These are phyloP conservation scores for Peromyscus californicus DNA, from an alignment of 2,113 vertebrate species.

Conservation along the genomic window DNA sequence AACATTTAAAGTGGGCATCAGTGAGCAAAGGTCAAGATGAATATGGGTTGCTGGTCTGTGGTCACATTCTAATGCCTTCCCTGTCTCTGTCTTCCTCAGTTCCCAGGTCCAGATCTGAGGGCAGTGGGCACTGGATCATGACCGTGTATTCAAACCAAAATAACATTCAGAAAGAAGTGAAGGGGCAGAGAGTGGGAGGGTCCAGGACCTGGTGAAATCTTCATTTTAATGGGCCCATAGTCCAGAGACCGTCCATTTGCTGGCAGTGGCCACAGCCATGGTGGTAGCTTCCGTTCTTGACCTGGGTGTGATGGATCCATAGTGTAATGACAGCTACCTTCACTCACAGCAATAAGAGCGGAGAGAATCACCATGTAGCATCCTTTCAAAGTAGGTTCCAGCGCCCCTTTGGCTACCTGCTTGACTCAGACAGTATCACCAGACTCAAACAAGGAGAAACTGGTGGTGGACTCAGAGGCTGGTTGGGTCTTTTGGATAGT, in stretches of 20 bases:
- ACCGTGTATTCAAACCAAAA: not conserved
- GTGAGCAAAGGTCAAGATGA: not conserved
- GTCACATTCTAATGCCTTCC: not conserved
- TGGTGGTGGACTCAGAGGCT: not conserved
- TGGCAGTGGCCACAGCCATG: not conserved
- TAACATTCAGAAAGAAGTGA: not conserved
- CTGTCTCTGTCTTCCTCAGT: not conserved
- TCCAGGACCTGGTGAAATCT: not conserved
- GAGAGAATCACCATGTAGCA: not conserved
- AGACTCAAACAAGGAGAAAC: not conserved
- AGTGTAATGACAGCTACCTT: not conserved
- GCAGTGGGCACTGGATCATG: not conserved
- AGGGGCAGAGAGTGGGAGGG: not conserved
- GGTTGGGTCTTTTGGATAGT: not conserved
- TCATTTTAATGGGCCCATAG: not conserved
- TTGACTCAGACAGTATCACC: not conserved
- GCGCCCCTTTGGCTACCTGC: not conserved
- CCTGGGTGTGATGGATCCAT: not conserved
- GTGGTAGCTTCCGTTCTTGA: not conserved
- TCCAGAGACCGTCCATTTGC: not conserved
- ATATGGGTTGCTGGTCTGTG: not conserved
- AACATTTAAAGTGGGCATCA: not conserved
- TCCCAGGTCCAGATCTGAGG: not conserved
- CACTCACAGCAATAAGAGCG: fast-evolving
- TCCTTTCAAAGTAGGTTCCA: not conserved